Evolutionary conservation across 1,140 invertebrate genomes (phyloP).

Genomic region (Drosophila sp.): DNA sequence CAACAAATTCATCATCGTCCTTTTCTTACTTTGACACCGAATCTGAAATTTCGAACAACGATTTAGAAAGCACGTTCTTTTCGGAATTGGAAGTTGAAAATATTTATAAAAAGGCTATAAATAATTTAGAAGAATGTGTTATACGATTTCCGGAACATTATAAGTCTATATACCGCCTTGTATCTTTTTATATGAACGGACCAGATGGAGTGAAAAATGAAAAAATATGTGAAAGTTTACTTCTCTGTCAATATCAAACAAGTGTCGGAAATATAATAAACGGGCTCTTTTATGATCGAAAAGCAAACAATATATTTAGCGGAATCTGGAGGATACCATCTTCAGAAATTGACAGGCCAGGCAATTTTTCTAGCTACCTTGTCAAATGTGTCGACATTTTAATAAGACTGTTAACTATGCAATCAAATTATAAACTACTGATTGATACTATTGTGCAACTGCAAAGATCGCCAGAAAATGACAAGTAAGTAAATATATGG

Average conservation of each 20-base stretch:
- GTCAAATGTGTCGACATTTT: conserved; percentile 91
- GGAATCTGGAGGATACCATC: conserved; percentile 96
- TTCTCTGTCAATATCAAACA: conserved; percentile 88
- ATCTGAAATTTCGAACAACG: conserved; percentile 9
- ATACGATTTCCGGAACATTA: conserved; percentile 95
- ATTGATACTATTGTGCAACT: conserved; percentile 91
- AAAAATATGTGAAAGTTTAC: conserved; percentile 88
- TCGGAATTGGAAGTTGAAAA: conserved; percentile 78
- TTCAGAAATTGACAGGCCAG: conserved; percentile 94
- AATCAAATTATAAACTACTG: conserved; percentile 91
- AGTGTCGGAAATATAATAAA: conserved; percentile 87
- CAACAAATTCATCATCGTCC: conserved; percentile 21
- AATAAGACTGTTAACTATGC: conserved; percentile 91
- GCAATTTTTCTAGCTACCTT: conserved; percentile 96
- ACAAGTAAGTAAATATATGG: conserved; percentile 86
- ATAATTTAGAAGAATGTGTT: conserved; percentile 92
- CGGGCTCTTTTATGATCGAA: conserved; percentile 94
- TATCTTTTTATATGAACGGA: conserved; percentile 92
- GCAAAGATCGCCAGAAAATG: conserved; percentile 90
- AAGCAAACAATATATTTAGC: conserved; percentile 94
- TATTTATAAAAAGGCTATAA: conserved; percentile 86
- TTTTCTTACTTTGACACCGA: conserved; percentile 15
- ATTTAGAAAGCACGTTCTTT: background rate
- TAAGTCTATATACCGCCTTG: conserved; percentile 94
- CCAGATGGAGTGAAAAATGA: conserved; percentile 87